Base-by-base conservation (phyloP, 2,113 vertebrate genomes). In the Romanogobio albipinnatus region DNA sequence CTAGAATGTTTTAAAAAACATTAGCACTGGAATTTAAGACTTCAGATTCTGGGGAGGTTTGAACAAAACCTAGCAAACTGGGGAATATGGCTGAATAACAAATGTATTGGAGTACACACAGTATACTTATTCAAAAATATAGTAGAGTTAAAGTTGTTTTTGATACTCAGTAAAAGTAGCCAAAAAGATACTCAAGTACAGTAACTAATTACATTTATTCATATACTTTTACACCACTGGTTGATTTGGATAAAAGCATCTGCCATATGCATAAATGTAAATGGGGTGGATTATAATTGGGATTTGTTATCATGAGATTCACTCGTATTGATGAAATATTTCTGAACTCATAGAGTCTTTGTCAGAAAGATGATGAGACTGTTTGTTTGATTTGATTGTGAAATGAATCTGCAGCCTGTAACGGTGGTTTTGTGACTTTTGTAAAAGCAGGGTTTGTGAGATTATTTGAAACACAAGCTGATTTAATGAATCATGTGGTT, bases 1-100 rank as follows among this genome's bases (percentile, higher is more conserved):
- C 66, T 73, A 71, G 80, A 71, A 82, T 82, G 64, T 82, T 79
- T 66, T 51, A 5, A 64, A 64, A 49, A n/a, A 19, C 7, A 9
- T 68, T 22, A 68, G 47, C 45, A 36, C 45, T n/a, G 3, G 47
- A 17, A 49, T 80, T 80, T 64, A 9, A 70, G 17, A 70, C 29
- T 56, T 56, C n/a, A 4, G 24, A 75, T 75, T 51, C 17, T 58
- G 5, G 73, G 17, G 24, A 49, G 7, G 24, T 29, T 53, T 3
- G 17, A 33, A 22, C 0, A 53, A 47, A 76, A 76, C 2, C 10
- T 6, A n/a, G 2, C 33, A 24, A 59, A 77, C 4, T 78, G 33
- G 33, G 76, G 19, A 19, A 79, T 79, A 10, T 62, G 39, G 39
- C n/a, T 64, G 33, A 59, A 29, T 79, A 5, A 56, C 47, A 51